Percentiles rank a stretch among this genome's conserved stretches.
Conservation (phyloP, 2,888 invertebrate genomes). For the Andrena trimmerana region DNA sequence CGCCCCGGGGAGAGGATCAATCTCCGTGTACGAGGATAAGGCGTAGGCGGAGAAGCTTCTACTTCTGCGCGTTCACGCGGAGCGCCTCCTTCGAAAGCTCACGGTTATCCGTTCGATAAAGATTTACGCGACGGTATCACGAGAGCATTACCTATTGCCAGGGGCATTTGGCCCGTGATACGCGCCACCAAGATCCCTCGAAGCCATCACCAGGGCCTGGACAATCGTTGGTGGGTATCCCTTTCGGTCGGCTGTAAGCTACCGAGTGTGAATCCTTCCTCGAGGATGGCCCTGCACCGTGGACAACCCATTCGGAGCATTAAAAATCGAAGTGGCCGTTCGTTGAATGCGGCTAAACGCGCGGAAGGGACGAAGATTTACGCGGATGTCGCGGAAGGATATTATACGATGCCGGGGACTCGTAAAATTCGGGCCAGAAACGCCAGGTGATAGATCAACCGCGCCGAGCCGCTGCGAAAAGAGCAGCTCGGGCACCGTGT, state of each 20-base stretch:
- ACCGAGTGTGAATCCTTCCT: neutral
- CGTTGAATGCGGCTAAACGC: conserved; percentile 12
- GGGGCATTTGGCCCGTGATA: conserved; percentile 11
- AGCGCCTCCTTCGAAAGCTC: conserved; percentile 16
- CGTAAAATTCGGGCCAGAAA: conserved; percentile 49
- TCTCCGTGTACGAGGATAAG: conserved; percentile 30
- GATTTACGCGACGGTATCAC: conserved; percentile 57
- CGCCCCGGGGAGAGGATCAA: conserved; percentile 29
- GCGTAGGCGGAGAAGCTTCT: conserved; percentile 16
- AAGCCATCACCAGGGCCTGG: neutral
- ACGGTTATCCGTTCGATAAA: conserved; percentile 46
- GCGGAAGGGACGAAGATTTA: conserved; percentile 55
- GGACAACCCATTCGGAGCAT: conserved; percentile 9
- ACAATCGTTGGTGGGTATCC: neutral
- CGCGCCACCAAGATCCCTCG: neutral
- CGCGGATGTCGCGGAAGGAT: conserved; percentile 39
- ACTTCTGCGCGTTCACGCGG: conserved; percentile 31
- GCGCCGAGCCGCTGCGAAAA: conserved; percentile 35
- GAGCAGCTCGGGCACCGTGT: conserved; percentile 28
- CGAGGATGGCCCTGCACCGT: neutral
- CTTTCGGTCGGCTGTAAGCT: neutral
- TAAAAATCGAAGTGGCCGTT: conserved; percentile 29
- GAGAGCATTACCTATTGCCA: conserved; percentile 25
- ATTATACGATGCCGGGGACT: conserved; percentile 29
- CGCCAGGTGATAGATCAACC: conserved; percentile 45